A percentile compares a stretch with the other conserved stretches of the same genome.
Conservation (phyloP, 2,113 vertebrate species). For the Brachyistius frenatus region DNA sequence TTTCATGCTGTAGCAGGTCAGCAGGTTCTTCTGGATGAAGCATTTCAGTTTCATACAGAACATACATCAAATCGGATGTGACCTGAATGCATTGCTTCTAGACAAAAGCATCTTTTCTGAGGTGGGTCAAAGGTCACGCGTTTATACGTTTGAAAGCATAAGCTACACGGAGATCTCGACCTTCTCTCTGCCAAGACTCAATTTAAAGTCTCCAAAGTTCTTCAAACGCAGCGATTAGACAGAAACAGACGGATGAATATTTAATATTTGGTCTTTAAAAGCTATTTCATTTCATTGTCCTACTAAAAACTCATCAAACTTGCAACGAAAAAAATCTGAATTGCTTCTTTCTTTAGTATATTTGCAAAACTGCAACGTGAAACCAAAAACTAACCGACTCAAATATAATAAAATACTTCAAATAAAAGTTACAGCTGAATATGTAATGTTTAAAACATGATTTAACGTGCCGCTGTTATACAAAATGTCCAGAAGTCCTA, state of each 20-base stretch:
- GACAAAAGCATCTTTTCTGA: constrained; percentile 40
- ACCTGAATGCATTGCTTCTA: constrained; percentile 22
- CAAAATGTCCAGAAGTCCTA: too few species aligned
- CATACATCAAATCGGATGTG: neutral
- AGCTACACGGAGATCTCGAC: constrained; percentile 16
- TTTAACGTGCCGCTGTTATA: too few species aligned
- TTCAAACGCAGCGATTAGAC: neutral
- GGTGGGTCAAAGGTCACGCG: neutral
- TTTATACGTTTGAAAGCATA: constrained; percentile 16
- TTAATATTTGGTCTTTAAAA: neutral
- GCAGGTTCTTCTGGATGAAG: neutral
- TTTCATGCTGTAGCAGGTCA: neutral
- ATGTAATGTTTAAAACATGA: too few species aligned
- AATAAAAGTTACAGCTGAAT: too few species aligned
- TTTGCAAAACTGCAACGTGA: too few species aligned
- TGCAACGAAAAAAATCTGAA: too few species aligned
- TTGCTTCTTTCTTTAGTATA: too few species aligned
- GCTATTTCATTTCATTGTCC: neutral
- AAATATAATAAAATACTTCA: too few species aligned
- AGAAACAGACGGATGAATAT: neutral
- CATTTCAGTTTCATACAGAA: neutral
- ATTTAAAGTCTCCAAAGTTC: neutral
- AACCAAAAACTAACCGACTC: too few species aligned
- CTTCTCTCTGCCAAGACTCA: too few species aligned
- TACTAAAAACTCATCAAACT: neutral